Base-by-base conservation (phyloP, 2,113 vertebrate genomes). In the Malurus alboscapulatus region DNA sequence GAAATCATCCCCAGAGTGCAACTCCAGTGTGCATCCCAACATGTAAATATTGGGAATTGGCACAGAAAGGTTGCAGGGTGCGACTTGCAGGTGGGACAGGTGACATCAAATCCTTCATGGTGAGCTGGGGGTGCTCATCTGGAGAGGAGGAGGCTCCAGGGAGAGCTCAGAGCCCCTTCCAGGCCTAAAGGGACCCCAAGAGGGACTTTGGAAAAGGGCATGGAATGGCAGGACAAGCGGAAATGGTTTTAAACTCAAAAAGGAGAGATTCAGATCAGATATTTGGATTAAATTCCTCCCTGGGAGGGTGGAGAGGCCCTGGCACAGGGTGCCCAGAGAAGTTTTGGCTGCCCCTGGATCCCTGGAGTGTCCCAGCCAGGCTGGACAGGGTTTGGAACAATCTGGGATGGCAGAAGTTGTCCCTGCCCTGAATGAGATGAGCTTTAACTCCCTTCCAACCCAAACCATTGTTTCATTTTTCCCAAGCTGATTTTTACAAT, bases 281-380 rank as follows among this genome's bases (percentile, higher is more conserved):
- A 0, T 6, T 69, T 34, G 34, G 71, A 1, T 42, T 48, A 34
- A 62, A 55, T 68, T 18, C 0, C 0, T 75, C 1, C 1, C 61
- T 68, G n/a, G 0, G n/a, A 68, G 7, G 55, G 30, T 16, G 26
- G 2, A 0, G 0, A 53, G 12, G 14, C 4, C 32, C 59, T 66
- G 68, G 53, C 18, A 81, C 32, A 34, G 76, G 22, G 1, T 66
- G 10, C 9, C 45, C n/a, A 47, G 71, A 83, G 62, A 0, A 55
- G 62, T 71, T 83, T 62, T 36, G 55, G 47, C 62, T 83, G 78
- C 20, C 12, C 54, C 54, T 75, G 71, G 13, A 68, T 32, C 55
- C 40, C 55, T 89, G 48, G 26, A 0, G 25, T 32, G 55, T 0
- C 48, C 48, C 9, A 48, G 12, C 21, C 71, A 42, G n/a, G 34